Percentiles rank a stretch among this genome's conserved stretches.
Conservation (phyloP, 2,888 invertebrate genomes). For the Schizaphis graminum region DNA sequence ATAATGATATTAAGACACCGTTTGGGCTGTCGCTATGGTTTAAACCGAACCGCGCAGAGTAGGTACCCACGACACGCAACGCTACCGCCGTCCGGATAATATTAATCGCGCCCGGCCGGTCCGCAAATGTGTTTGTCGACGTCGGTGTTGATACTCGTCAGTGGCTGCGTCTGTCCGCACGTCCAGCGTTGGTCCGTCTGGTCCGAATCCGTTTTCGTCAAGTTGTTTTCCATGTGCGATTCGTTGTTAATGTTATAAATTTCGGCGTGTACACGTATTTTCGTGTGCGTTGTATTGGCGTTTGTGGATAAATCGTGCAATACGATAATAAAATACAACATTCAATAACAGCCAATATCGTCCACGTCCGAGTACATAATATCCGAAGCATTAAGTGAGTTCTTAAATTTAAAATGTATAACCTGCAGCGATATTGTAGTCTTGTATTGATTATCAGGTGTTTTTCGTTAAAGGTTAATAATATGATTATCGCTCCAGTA, state of each 20-base stretch:
- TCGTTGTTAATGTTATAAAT: neutral
- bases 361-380: too few relatives aligned
- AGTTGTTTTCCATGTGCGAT: constrained; percentile 6
- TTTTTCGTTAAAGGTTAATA: too few relatives aligned
- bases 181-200: neutral
- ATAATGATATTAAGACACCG: neutral
- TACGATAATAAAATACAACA: too few relatives aligned
- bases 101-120: neutral
- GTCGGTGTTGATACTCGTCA: constrained; percentile 11
- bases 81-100: neutral
- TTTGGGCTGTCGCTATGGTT: neutral
- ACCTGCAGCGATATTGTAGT: too few relatives aligned
- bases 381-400: too few relatives aligned
- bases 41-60: neutral
- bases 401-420: too few relatives aligned
- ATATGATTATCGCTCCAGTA: too few relatives aligned
- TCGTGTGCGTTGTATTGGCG: neutral
- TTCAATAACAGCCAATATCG: too few relatives aligned
- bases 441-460: too few relatives aligned
- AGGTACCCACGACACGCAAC: neutral
- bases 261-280: neutral
- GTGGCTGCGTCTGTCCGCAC: constrained; percentile 12
- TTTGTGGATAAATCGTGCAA: neutral
- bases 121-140: constrained; percentile 28
- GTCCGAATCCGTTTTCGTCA: constrained; percentile 31